These are phyloP conservation scores for Synanceia verrucosa DNA, from an alignment of 2,797 vertebrate genomes.

Conservation along the genomic window DNA sequence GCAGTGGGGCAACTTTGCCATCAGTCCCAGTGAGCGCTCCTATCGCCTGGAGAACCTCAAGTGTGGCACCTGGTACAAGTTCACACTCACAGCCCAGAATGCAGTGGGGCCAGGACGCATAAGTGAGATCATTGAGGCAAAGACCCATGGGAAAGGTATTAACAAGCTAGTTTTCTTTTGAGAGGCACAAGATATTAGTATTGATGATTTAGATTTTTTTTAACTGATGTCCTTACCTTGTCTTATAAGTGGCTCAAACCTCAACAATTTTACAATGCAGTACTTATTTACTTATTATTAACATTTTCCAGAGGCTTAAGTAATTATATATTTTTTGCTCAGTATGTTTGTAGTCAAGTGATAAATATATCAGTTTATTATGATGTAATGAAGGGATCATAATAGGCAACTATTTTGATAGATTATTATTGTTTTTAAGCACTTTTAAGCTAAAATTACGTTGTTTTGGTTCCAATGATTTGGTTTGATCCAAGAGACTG, in stretches of 20 bases:
- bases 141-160: conserved; percentile 95
- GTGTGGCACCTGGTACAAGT: conserved; percentile 99
- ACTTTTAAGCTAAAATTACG: no score
- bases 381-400: no score
- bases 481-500: no score
- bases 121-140: conserved; percentile 98
- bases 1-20: conserved; percentile 96
- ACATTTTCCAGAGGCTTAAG: neutral
- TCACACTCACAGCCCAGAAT: conserved; percentile 97
- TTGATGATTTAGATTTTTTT: neutral
- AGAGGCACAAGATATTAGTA: neutral
- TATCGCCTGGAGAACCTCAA: conserved; percentile 95
- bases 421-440: no score
- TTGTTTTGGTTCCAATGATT: no score
- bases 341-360: neutral
- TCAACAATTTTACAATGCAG: neutral
- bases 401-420: no score
- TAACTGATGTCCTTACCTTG: no score
- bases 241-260: neutral
- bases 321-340: neutral
- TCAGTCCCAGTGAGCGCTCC: conserved; percentile 95
- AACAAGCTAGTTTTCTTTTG: neutral
- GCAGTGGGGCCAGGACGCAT: conserved; percentile 96
- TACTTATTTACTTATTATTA: neutral
- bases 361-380: no score